Conservation (phyloP, 2,797 vertebrate genomes). For the Oreortyx pictus region DNA sequence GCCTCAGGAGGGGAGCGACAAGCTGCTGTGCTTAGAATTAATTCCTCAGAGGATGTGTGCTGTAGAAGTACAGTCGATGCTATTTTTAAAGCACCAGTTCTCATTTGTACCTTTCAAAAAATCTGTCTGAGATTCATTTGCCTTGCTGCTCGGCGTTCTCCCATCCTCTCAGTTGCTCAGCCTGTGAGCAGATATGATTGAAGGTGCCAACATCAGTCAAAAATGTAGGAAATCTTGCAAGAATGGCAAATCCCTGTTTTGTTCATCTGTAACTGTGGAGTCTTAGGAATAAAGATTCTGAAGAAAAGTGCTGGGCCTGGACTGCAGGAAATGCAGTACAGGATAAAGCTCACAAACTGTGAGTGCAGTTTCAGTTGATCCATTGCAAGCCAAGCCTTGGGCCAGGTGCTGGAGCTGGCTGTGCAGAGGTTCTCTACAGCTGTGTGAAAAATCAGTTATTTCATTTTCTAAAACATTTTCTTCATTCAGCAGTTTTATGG, state of each 20-base stretch:
- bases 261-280: neutral
- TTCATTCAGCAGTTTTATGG: neutral
- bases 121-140: slow-evolving; percentile 16
- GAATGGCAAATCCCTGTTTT: neutral
- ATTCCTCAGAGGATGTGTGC: neutral
- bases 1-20: neutral
- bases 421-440: neutral
- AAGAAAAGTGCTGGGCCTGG: neutral
- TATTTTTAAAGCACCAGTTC: slow-evolving; percentile 56
- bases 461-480: neutral
- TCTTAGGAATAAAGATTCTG: neutral
- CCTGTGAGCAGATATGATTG: neutral
- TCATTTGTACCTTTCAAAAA: slow-evolving; percentile 41
- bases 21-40: neutral
- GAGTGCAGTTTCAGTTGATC: neutral
- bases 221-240: neutral
- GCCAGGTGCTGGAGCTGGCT: neutral
- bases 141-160: neutral
- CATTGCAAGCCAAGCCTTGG: neutral
- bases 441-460: neutral
- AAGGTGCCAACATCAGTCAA: neutral
- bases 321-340: rapidly evolving
- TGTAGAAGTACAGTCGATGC: neutral
- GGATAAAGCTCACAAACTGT: rapidly evolving
- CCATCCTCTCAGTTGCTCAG: neutral